A percentile compares a stretch with the other conserved stretches of the same genome.
These are phyloP conservation scores for Dinomys branickii DNA, from an alignment of 2,113 vertebrate genomes.

Conservation along the genomic window DNA sequence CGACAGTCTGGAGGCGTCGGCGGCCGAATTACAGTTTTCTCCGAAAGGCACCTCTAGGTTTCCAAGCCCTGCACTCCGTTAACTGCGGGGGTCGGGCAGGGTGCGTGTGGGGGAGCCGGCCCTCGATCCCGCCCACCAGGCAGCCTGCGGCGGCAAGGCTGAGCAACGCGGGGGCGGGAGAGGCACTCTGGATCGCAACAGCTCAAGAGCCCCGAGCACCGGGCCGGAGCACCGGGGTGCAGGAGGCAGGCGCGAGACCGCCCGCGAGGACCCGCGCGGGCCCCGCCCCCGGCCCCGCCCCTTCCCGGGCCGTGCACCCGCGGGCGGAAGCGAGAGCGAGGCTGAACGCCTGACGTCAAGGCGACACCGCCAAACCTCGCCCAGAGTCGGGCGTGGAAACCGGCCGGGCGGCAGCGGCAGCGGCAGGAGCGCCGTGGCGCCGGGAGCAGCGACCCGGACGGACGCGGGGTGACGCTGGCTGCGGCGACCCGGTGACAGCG, in stretches of 20 bases:
- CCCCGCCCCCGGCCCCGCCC: not conserved
- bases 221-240: not conserved
- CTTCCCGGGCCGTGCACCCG: constrained; percentile 59
- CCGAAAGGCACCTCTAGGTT: constrained; percentile 1
- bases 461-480: constrained; percentile 66
- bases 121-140: not conserved
- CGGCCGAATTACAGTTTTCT: not conserved
- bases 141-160: rapidly evolving
- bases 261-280: not conserved
- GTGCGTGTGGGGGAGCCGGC: not conserved
- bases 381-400: constrained; percentile 83
- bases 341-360: constrained; percentile 86
- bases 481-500: constrained; percentile 73
- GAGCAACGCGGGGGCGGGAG: rapidly evolving
- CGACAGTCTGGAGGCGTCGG: not conserved
- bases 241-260: not conserved
- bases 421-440: constrained; percentile 73
- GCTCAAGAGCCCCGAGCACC: not conserved
- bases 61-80: not conserved
- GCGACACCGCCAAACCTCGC: constrained; percentile 86
- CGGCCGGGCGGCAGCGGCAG: constrained; percentile 77
- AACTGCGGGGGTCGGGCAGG: not conserved
- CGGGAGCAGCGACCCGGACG: constrained; percentile 70
- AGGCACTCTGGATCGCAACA: rapidly evolving
- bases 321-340: constrained; percentile 82